Evolutionary conservation across 1,140 invertebrate genomes (phyloP), one percentile per base, ranked within the genome.

Genomic region (Caenorhabditis elegans): DNA sequence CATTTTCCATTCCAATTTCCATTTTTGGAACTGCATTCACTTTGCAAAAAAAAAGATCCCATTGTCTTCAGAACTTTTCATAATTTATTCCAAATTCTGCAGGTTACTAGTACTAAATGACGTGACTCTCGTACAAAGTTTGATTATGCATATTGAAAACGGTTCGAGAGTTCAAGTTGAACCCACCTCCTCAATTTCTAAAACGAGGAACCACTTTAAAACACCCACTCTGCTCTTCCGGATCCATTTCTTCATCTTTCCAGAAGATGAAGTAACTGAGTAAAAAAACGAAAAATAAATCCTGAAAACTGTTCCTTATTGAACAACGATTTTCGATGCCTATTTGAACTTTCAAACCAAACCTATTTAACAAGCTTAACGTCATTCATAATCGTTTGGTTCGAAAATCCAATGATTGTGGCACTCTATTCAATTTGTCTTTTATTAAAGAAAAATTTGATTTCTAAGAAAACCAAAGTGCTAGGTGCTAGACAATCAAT

Each of bases 311-410:
- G n/a, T n/a, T n/a, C n/a, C n/a, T n/a, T n/a, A n/a, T n/a, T n/a
- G n/a, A n/a, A n/a, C n/a, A n/a, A n/a, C n/a, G n/a, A n/a, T 51
- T 60, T 60, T 11, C 53, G 34, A 60, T 60, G n/a, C n/a, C n/a
- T n/a, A n/a, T 60, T 60, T 34, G 53, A 60, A 34, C 53, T 60
- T 60, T 60, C 13, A 17, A 34, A 60, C n/a, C n/a, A n/a, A n/a
- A n/a, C n/a, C n/a, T n/a, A n/a, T n/a, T n/a, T n/a, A n/a, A 60
- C 26, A n/a, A 70, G 5, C 26, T 11, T 1, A 15, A 70, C 34
- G 60, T 70, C 60, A 36, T 36, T 70, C 6, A 43, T 70, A 70
- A 70, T 39, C 60, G 60, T 39, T 70, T 55, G 19, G 53, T 34
- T 70, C 60, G 10, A 39, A 70, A 36, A 70, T 22, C 60, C 36